Base-by-base conservation (phyloP, 1,140 invertebrate species). In the Medauroidea extradentata region DNA sequence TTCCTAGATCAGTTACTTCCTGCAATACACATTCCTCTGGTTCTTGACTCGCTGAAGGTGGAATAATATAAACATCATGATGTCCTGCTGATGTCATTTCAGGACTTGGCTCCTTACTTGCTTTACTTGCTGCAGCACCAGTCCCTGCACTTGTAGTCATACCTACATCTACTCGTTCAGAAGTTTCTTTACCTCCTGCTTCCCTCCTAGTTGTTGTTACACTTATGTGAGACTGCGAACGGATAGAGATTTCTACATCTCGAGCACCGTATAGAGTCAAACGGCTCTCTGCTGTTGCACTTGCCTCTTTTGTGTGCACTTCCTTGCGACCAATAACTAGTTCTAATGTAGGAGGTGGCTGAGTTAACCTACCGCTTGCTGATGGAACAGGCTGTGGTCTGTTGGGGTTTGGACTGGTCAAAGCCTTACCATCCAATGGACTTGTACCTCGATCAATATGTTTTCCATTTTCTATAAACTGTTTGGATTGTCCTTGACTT, bases 231-330 rank as follows among this genome's bases (percentile, higher is more conserved):
- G 78, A 79, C 66, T 80, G 73, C 16, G 78, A 78, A 49, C 72
- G 72, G 51, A 79, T 79, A 5, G 77, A 78, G 53, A 79, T 80
- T 70, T 80, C 76, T 16, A 79, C 71, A 63, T 79, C 75, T 51
- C 71, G 69, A 3, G 73, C 69, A 34, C 76, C 71, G 59, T 78
- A 79, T 5, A 79, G 61, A 14, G 76, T 79, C 9, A 79, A 65
- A 21, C 73, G 65, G 65, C 77, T 79, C 70, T 79, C 78, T 18
- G 78, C 73, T 7, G 73, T 75, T 2, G 78, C 78, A 21, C 73
- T 75, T 4, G 77, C 73, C 61, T 80, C 79, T 57, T 70, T 71
- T 1, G 77, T 79, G 38, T 72, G 68, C 7, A 80, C 71, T 68
- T 79, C 77, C 68, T 79, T 79, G 29, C 75, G 70, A 14, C 77